Evolutionary conservation across 2,797 vertebrate genomes (phyloP).

Genomic region (Phoebastria nigripes): DNA sequence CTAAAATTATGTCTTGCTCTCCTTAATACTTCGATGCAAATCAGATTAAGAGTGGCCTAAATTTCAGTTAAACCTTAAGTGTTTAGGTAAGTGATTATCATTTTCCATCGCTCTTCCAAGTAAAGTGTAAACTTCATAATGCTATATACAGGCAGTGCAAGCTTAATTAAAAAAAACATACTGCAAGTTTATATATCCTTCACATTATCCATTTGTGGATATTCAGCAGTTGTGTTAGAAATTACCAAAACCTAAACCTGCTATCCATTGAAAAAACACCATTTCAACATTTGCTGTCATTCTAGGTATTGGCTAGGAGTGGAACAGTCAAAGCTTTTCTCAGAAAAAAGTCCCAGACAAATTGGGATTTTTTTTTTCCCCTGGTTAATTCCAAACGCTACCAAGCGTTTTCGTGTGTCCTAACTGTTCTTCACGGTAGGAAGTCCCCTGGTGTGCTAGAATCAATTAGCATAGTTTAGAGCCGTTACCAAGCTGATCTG

Average conservation of each 20-base stretch:
- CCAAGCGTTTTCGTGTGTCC: not conserved
- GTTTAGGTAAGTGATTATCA: not conserved
- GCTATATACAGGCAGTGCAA: not conserved
- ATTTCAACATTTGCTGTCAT: not conserved
- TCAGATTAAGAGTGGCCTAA: not conserved
- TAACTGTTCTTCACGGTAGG: not conserved
- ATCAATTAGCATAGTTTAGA: constrained; percentile 1
- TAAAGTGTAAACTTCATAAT: not conserved
- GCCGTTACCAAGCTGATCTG: not conserved
- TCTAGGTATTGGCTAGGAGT: not conserved
- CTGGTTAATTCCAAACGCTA: not conserved
- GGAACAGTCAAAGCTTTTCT: not conserved
- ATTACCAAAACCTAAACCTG: not conserved
- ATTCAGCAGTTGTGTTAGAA: not conserved
- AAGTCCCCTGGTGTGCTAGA: not conserved
- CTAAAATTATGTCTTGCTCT: not conserved
- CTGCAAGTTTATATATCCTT: not conserved
- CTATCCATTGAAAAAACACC: not conserved
- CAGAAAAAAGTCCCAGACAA: not conserved
- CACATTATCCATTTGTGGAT: not conserved
- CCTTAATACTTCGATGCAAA: not conserved
- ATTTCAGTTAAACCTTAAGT: not conserved
- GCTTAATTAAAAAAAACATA: not conserved
- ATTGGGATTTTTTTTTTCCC: not conserved
- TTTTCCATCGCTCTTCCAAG: not conserved